phyloP scores from a whole-genome alignment of 2,797 vertebrate species.

The Lagorchestes hirsutus region DNA sequence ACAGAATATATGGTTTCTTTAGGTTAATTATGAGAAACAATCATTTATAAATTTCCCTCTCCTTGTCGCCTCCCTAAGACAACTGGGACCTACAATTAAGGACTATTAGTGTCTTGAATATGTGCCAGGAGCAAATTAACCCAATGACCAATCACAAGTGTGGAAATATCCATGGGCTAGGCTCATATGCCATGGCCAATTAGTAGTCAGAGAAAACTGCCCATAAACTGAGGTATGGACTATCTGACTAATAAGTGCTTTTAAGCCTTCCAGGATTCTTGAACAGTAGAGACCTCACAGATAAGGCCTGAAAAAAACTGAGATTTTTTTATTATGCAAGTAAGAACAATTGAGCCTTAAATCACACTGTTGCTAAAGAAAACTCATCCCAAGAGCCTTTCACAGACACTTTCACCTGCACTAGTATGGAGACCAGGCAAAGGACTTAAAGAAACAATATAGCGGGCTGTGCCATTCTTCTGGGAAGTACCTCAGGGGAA shows the following conservation, averaged over 20 bases:
- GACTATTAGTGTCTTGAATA: background rate
- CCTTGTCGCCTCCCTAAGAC: background rate
- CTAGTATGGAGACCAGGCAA: background rate
- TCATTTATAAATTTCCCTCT: background rate
- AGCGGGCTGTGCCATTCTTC: background rate
- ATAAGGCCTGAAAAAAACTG: background rate
- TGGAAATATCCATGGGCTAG: background rate
- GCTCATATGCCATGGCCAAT: background rate
- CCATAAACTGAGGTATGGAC: background rate
- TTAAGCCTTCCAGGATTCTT: background rate
- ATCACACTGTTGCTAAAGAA: background rate
- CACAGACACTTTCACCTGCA: background rate
- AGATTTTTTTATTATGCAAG: background rate
- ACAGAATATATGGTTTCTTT: background rate
- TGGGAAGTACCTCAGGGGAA: background rate
- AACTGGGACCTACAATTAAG: background rate
- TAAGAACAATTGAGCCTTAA: background rate
- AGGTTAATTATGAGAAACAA: background rate
- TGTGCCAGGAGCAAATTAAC: background rate
- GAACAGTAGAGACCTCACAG: background rate
- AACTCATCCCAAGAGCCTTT: background rate
- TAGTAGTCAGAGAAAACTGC: background rate
- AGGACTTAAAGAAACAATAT: background rate
- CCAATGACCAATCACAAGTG: background rate
- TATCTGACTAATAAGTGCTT: background rate